A percentile compares a stretch with the other conserved stretches of the same genome.
phyloP scores from a whole-genome alignment of 1,140 invertebrate genomes.

The Caenorhabditis brenneri region DNA sequence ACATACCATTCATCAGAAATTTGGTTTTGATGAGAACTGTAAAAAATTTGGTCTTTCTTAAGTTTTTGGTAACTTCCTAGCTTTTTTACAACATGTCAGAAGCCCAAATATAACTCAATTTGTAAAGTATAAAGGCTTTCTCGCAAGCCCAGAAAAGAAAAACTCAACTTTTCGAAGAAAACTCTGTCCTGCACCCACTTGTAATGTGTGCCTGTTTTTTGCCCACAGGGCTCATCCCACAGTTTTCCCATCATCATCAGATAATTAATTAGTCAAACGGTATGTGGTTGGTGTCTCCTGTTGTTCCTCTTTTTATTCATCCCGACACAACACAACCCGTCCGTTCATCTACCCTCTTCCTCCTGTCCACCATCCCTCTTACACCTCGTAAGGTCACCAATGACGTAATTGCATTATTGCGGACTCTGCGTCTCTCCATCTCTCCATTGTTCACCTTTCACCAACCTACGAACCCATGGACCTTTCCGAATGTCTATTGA shows the following conservation, averaged over 20 bases:
- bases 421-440: not conserved
- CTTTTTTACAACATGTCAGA: too few relatives aligned
- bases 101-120: too few relatives aligned
- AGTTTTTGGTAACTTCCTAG: too few relatives aligned
- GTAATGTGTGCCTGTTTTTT: too few relatives aligned
- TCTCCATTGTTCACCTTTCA: slow-evolving; percentile 27
- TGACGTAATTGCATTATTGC: slow-evolving; percentile 42
- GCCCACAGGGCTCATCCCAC: not conserved
- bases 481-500: not conserved
- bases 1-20: too few relatives aligned
- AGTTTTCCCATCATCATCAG: not conserved
- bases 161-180: too few relatives aligned
- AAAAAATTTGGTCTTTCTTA: too few relatives aligned
- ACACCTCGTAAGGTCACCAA: slow-evolving; percentile 32
- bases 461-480: not conserved
- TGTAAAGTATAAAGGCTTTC: too few relatives aligned
- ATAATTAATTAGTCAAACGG: slow-evolving; percentile 23
- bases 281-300: not conserved
- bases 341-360: not conserved
- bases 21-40: too few relatives aligned
- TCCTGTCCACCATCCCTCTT: too few relatives aligned
- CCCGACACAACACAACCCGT: not conserved
- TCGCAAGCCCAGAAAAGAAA: too few relatives aligned
- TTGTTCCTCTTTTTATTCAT: slow-evolving; percentile 19
- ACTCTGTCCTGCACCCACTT: too few relatives aligned